A percentile compares a stretch with the other conserved stretches of the same genome.
Conservation (phyloP, 1,140 invertebrate genomes). For the Drosophila malerkotliana region DNA sequence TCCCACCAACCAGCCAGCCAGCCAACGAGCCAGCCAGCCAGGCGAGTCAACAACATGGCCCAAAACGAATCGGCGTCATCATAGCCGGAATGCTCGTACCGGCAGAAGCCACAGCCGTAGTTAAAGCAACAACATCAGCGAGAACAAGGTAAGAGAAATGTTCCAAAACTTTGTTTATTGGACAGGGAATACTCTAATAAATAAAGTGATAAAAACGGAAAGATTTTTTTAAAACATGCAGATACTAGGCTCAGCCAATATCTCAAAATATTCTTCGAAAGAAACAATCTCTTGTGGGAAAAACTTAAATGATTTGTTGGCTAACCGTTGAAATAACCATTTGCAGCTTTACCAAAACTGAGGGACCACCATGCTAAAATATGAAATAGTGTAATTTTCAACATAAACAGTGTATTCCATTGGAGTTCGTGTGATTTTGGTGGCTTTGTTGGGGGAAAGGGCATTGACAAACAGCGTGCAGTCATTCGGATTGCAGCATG, state of each 20-base stretch:
- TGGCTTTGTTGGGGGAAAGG: conserved; percentile 26
- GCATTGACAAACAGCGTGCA: conserved; percentile 65
- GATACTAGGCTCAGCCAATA: too few relatives aligned
- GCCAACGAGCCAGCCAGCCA: conserved; percentile 44
- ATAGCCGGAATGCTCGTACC: conserved; percentile 57
- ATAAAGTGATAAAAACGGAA: not conserved
- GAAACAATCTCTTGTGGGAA: not conserved
- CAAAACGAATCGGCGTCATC: conserved; percentile 80
- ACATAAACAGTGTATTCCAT: not conserved
- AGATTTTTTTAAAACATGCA: not conserved
- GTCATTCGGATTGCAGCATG: conserved; percentile 76
- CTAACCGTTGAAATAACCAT: not conserved
- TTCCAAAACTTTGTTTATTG: not conserved
- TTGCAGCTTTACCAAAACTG: not conserved
- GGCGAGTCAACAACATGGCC: conserved; percentile 75
- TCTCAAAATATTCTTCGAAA: too few relatives aligned
- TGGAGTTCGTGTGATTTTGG: not conserved
- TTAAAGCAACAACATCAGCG: conserved; percentile 50
- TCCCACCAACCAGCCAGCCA: conserved; percentile 10
- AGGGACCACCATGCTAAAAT: conserved; percentile 1
- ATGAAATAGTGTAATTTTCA: conserved; percentile 3
- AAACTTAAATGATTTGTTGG: not conserved
- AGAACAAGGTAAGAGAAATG: conserved; percentile 32
- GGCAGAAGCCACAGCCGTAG: conserved; percentile 46
- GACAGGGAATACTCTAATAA: conserved; percentile 18